These are phyloP conservation scores for Echinometra lucunter DNA, from an alignment of 53 echinoderm and acorn worm genomes.

Conservation along the genomic window DNA sequence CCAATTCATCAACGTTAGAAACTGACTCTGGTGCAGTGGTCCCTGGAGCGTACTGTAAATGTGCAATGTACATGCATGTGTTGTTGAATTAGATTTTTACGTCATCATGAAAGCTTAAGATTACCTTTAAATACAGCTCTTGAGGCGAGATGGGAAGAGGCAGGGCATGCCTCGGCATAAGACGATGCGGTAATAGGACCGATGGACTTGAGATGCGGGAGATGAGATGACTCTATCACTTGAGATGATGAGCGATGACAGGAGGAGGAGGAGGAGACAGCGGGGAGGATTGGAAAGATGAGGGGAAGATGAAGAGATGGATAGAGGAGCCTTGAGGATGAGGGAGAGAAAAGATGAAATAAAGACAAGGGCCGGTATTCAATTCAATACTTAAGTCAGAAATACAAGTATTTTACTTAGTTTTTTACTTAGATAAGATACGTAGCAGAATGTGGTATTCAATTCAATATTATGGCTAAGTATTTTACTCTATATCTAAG, in stretches of 20 bases:
- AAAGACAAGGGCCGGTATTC: too few species aligned
- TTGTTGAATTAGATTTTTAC: neutral
- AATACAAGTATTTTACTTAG: too few species aligned
- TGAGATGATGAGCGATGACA: constrained; percentile 39
- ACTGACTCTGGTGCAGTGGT: too few species aligned
- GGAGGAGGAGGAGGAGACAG: neutral
- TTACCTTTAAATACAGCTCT: neutral
- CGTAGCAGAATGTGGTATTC: too few species aligned
- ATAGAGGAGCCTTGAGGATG: neutral
- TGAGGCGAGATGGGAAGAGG: neutral
- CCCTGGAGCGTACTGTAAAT: neutral
- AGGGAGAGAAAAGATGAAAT: neutral
- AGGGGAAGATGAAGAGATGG: neutral
- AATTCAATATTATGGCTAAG: too few species aligned
- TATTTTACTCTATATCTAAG: too few species aligned
- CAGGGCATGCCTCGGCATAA: constrained; percentile 24
- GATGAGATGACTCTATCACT: constrained; percentile 51
- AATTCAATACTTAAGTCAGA: too few species aligned
- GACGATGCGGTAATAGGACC: constrained; percentile 17
- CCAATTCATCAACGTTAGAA: too few species aligned
- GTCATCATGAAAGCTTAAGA: neutral
- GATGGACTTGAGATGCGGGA: constrained; percentile 48
- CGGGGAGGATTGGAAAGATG: neutral
- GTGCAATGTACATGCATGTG: neutral
- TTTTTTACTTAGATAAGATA: too few species aligned